Evolutionary conservation across 2,888 invertebrate genomes (phyloP), one percentile per base, ranked within the genome.

Genomic region (Cerceris rybyensis): DNA sequence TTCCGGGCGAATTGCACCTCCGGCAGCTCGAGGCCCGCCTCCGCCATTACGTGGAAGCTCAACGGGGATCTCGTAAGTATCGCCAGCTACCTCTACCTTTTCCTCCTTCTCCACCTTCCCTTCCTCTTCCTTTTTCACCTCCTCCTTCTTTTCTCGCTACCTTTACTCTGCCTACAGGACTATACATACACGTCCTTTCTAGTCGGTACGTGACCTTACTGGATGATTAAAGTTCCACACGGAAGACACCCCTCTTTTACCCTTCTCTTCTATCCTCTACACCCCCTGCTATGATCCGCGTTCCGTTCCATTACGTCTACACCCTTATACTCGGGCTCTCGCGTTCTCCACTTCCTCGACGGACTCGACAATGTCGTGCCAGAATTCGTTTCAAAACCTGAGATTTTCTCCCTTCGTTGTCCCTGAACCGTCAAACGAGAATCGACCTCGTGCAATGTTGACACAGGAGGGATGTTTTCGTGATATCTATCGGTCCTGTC

Each of bases 1-100:
- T 87, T 92, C 64, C 89, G 86, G 52, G 92, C 90, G 81, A 91
- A 92, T 88, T 92, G 92, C 88, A 91, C 91, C 73, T 88, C 92
- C 70, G 92, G 91, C 70, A 87, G 86, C 67, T 90, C 92, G 65
- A 86, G 88, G 72, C 92, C 92, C 76, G 90, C 92, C 86, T 87
- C 92, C 71, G 87, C 84, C 84, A 88, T 92, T 88, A 91, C 90
- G 82, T 92, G 92, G 91, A 90, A 88, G 81, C 86, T 92, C 84
- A 92, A 92, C 87, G 90, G 89, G 77, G 82, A 84, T 60, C 83
- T 80, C 69, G 92, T 92, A 87, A 92, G 91, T 92, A 89, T 89
- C 63, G 49, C 59, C 58, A 17, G 7, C 57, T 28, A 49, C 54
- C n/a, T 49, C 49, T 6, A 42, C 8, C 17, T 11, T 28, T 64